phyloP scores from a whole-genome alignment of 2,113 vertebrate species.

The Asarcornis scutulata region DNA sequence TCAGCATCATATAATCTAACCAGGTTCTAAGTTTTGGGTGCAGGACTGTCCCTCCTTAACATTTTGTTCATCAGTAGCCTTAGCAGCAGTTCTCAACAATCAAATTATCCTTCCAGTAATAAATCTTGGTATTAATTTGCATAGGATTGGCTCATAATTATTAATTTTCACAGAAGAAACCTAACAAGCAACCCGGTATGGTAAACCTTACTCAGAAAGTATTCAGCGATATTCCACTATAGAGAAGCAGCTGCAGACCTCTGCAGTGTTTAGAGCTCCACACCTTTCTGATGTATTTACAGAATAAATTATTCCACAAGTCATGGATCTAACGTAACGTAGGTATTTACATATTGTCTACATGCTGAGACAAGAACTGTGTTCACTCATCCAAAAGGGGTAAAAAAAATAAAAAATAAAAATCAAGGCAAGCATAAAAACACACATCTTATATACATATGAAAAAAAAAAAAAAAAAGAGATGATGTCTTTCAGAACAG shows the following conservation, averaged over 20 bases:
- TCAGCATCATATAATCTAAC: background rate
- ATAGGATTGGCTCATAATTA: background rate
- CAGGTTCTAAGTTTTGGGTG: background rate
- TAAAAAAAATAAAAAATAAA: constrained; percentile 54
- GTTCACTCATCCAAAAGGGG: constrained; percentile 48
- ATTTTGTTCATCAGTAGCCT: background rate
- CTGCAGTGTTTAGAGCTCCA: background rate
- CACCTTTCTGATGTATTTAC: background rate
- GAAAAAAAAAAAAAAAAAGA: background rate
- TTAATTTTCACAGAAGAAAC: background rate
- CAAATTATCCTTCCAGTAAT: background rate
- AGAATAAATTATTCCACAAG: constrained; percentile 5
- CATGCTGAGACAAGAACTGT: background rate
- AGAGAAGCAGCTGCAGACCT: background rate
- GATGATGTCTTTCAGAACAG: background rate
- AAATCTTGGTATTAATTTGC: background rate
- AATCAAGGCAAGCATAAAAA: constrained; percentile 18
- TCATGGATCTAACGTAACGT: background rate
- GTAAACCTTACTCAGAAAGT: background rate
- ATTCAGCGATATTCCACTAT: background rate
- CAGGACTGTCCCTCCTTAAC: background rate
- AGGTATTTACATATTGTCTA: constrained; percentile 5
- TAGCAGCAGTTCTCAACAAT: background rate
- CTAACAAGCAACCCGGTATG: background rate
- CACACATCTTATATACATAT: background rate